Percentiles rank a stretch among this genome's conserved stretches.
phyloP scores from a whole-genome alignment of 2,888 invertebrate species.

The Macaria notata region DNA sequence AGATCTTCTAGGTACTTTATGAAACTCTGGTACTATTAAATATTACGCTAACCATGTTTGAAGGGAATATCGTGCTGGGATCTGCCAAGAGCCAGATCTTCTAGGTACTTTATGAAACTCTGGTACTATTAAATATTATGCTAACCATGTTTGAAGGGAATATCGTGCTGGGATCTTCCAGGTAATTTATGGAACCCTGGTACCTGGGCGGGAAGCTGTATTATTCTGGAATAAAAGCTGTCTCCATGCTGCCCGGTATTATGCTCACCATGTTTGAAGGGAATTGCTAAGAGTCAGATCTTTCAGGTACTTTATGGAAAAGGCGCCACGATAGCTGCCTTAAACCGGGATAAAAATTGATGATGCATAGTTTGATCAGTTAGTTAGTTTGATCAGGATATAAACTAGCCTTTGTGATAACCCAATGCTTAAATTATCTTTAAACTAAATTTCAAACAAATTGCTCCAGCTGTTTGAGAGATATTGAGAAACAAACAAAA shows the following conservation, averaged over 20 bases:
- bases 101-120: conserved; percentile 73
- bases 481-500: too few species aligned
- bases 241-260: conserved; percentile 97
- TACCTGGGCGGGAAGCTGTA: too few species aligned
- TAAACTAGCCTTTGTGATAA: too few species aligned
- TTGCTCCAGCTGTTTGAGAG: too few species aligned
- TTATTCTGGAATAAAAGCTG: too few species aligned
- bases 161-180: conserved; percentile 97
- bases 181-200: background rate
- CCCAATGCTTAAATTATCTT: too few species aligned
- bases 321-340: too few species aligned
- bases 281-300: conserved; percentile 98
- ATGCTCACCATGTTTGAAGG: conserved; percentile 99
- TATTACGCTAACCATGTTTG: conserved; percentile 99
- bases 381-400: too few species aligned
- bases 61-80: conserved; percentile 97
- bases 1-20: conserved; percentile 90
- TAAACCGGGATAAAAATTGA: too few species aligned
- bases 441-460: too few species aligned
- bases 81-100: conserved; percentile 99
- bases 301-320: conserved; percentile 84
- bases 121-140: conserved; percentile 89
- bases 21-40: background rate
- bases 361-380: too few species aligned
- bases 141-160: conserved; percentile 99